A percentile compares a stretch with the other conserved stretches of the same genome.
These are phyloP conservation scores for Achroia grisella DNA, from an alignment of 1,140 invertebrate species.

Conservation along the genomic window DNA sequence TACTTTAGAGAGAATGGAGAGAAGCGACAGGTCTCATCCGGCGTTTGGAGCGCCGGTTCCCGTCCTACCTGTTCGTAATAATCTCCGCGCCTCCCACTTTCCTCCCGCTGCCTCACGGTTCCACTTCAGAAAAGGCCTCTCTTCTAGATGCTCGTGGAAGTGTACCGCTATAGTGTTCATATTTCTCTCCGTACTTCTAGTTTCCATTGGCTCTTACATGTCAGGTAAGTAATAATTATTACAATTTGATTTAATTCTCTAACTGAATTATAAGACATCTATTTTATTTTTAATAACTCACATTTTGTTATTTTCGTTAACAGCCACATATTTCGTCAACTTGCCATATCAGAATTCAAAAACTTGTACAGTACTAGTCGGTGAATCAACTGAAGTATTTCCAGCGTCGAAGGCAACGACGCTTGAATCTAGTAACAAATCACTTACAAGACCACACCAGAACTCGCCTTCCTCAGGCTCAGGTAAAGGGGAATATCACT, in stretches of 20 bases:
- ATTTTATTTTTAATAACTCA: background rate
- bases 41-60: constrained; percentile 80
- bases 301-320: constrained; percentile 31
- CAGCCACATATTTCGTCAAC: constrained; percentile 86
- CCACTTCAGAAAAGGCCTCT: constrained; percentile 91
- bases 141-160: constrained; percentile 92
- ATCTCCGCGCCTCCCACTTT: constrained; percentile 79
- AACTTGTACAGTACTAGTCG: constrained; percentile 87
- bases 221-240: constrained; percentile 77
- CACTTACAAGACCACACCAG: constrained; percentile 74
- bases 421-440: constrained; percentile 77
- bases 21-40: constrained; percentile 62
- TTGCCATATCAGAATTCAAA: constrained; percentile 87
- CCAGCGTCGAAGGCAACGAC: constrained; percentile 77
- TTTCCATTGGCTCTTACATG: constrained; percentile 89
- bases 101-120: constrained; percentile 79
- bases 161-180: constrained; percentile 91
- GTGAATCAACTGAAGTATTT: constrained; percentile 80
- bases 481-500: constrained; percentile 75
- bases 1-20: constrained; percentile 65
- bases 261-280: background rate
- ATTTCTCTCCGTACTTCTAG: constrained; percentile 85
- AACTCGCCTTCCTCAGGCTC: constrained; percentile 59
- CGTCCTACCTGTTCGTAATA: constrained; percentile 83
- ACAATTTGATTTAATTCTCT: background rate